These are phyloP conservation scores for Leptura quadrifasciata DNA, from an alignment of 2,888 invertebrate genomes.

Conservation along the genomic window DNA sequence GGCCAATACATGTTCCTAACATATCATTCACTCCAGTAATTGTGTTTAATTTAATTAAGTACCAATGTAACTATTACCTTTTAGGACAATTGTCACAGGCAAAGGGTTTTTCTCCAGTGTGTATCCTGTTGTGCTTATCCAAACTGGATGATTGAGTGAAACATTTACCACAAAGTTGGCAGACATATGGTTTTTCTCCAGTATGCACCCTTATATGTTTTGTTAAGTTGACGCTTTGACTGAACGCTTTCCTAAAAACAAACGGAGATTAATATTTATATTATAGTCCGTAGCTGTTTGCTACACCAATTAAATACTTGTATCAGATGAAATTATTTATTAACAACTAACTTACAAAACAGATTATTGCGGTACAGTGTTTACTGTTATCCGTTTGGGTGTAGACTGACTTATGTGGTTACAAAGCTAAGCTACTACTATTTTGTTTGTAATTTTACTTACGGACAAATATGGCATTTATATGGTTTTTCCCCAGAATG, in stretches of 20 bases:
- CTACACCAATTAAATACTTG: too few species aligned
- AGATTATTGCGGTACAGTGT: too few species aligned
- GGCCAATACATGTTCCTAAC: too few species aligned
- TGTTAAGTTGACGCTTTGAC: slow-evolving; percentile 64
- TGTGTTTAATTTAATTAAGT: too few species aligned
- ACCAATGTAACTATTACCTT: slow-evolving; percentile 45
- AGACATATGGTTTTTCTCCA: slow-evolving; percentile 65
- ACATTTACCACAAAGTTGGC: slow-evolving; percentile 64
- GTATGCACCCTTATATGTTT: slow-evolving; percentile 67
- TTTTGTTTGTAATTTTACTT: slow-evolving; percentile 44
- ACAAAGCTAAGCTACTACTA: too few species aligned
- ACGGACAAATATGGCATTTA: slow-evolving; percentile 65
- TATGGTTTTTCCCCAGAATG: slow-evolving; percentile 65
- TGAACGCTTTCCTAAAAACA: slow-evolving; percentile 64
- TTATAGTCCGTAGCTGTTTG: too few species aligned
- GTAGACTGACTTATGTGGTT: too few species aligned
- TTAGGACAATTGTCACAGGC: slow-evolving; percentile 61
- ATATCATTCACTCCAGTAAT: too few species aligned
- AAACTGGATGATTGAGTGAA: slow-evolving; percentile 66
- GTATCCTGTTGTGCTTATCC: slow-evolving; percentile 63
- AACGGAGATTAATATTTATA: too few species aligned
- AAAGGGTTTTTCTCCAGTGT: slow-evolving; percentile 61
- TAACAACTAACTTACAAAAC: too few species aligned
- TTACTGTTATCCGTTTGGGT: too few species aligned
- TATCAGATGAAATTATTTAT: too few species aligned